Percentiles rank a stretch among this genome's conserved stretches.
Conservation (phyloP, 2,797 vertebrate genomes). For the Cygnus olor region DNA sequence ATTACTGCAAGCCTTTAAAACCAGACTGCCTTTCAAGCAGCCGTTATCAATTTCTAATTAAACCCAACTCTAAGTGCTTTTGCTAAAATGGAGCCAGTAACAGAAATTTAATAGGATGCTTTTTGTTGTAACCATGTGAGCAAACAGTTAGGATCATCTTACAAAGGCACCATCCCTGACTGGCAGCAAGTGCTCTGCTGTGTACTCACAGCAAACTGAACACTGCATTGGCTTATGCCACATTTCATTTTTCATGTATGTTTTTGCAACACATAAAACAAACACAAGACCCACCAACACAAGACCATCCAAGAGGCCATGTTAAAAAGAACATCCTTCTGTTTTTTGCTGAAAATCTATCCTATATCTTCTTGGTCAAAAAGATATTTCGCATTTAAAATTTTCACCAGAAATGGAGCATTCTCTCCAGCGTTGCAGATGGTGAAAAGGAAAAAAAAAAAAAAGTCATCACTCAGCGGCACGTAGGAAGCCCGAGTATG, state of each 20-base stretch:
- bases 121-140: background rate
- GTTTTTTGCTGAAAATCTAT: background rate
- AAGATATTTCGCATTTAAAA: background rate
- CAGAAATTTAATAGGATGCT: background rate
- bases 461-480: background rate
- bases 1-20: background rate
- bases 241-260: accelerated
- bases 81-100: background rate
- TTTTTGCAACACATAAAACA: background rate
- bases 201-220: background rate
- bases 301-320: background rate
- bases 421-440: background rate
- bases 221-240: background rate
- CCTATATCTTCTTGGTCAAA: background rate
- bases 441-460: background rate
- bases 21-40: background rate
- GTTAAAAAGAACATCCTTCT: background rate
- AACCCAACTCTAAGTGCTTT: background rate
- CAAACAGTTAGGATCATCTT: background rate
- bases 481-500: accelerated
- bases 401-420: background rate
- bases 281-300: background rate
- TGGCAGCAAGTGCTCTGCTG: background rate
- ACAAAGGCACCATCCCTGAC: background rate
- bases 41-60: background rate